Percentiles rank a stretch among this genome's conserved stretches.
These are phyloP conservation scores for Festucalex cinctus DNA, from an alignment of 2,113 vertebrate species.

Conservation along the genomic window DNA sequence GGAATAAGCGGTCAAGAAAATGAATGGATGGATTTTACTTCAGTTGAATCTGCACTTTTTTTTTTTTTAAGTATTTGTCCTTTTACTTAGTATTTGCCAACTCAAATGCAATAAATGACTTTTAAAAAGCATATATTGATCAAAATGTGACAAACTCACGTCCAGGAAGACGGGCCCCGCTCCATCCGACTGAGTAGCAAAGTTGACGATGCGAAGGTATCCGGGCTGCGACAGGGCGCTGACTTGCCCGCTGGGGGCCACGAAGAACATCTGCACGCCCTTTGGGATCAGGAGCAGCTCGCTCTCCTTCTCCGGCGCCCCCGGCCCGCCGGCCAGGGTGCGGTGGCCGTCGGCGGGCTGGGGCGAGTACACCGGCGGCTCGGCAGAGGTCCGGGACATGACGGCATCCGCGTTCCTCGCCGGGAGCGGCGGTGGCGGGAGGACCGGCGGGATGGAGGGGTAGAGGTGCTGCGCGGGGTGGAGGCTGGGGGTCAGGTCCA, in stretches of 20 bases:
- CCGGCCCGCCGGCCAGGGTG: constrained; percentile 64
- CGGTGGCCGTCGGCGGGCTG: constrained; percentile 82
- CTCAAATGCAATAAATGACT: neutral
- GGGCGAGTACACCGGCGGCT: constrained; percentile 87
- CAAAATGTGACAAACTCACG: constrained; percentile 68
- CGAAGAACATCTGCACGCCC: constrained; percentile 94
- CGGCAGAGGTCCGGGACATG: constrained; percentile 64
- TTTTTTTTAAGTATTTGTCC: too few species aligned
- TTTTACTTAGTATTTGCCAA: too few species aligned
- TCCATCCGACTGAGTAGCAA: constrained; percentile 61
- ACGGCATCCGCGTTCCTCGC: constrained; percentile 29
- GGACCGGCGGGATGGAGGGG: constrained; percentile 67
- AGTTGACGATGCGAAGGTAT: constrained; percentile 83
- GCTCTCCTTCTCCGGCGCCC: constrained; percentile 49
- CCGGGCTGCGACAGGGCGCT: constrained; percentile 88
- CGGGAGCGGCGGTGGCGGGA: constrained; percentile 36
- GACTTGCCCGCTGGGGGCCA: constrained; percentile 85
- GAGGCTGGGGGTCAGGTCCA: constrained; percentile 26
- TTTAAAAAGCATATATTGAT: neutral
- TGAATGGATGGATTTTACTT: too few species aligned
- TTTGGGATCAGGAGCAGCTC: constrained; percentile 83
- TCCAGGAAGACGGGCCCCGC: constrained; percentile 82
- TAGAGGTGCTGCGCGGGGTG: constrained; percentile 65
- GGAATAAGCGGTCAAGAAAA: too few species aligned
- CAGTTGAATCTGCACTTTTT: too few species aligned